Conservation (phyloP, 2,888 invertebrate genomes). For the Agapostemon virescens region DNA sequence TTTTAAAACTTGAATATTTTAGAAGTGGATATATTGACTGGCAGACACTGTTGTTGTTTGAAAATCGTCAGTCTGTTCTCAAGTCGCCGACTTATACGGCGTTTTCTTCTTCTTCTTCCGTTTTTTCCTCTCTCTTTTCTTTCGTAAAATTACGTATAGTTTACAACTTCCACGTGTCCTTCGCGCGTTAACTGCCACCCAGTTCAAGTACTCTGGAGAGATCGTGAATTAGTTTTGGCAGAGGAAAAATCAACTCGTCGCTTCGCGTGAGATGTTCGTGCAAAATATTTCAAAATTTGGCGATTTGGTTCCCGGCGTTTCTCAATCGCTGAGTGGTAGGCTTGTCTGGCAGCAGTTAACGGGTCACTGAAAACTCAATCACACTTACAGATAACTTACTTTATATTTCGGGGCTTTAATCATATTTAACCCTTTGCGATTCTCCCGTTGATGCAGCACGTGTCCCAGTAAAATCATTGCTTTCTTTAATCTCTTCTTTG, state of each 20-base stretch:
- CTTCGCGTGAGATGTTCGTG: not conserved
- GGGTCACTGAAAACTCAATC: not conserved
- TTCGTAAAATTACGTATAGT: not conserved
- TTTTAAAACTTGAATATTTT: not conserved
- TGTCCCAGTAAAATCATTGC: not conserved
- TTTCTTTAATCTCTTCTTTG: not conserved
- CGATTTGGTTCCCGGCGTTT: not conserved
- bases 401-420: not conserved
- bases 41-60: not conserved
- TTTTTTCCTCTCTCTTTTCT: not conserved
- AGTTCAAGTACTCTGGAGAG: not conserved
- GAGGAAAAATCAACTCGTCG: not conserved
- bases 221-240: not conserved
- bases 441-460: not conserved
- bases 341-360: conserved; percentile 1
- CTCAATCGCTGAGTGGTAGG: not conserved
- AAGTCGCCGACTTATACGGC: not conserved
- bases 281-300: conserved; percentile 6
- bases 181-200: conserved; percentile 4
- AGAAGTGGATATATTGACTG: conserved; percentile 8
- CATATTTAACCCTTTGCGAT: conserved; percentile 6
- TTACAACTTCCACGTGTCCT: not conserved
- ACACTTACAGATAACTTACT: conserved; percentile 4
- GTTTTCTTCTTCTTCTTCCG: too few species aligned
- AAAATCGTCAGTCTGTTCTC: conserved; percentile 1